Evolutionary conservation across 1,140 invertebrate genomes (phyloP).

Genomic region (Hestina assimilis): DNA sequence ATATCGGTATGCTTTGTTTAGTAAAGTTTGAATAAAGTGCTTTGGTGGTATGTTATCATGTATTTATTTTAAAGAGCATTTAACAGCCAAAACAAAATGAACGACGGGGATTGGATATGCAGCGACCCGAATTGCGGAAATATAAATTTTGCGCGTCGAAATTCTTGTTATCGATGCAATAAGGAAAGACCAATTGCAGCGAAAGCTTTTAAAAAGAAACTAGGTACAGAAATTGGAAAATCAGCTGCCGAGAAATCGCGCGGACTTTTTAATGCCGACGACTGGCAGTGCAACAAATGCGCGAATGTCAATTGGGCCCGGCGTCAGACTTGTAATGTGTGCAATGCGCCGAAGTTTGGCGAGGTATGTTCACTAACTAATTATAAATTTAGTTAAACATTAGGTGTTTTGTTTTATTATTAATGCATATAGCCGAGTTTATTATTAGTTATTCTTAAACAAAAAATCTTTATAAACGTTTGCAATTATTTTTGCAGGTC

Average conservation of each 20-base stretch:
- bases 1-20: constrained; percentile 29
- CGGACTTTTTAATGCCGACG: constrained; percentile 98
- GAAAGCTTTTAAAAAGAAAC: constrained; percentile 87
- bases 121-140: constrained; percentile 88
- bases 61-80: constrained; percentile 21
- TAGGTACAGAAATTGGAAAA: constrained; percentile 98
- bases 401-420: too few relatives aligned
- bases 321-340: constrained; percentile 97
- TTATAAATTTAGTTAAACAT: neutral
- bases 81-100: constrained; percentile 59
- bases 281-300: constrained; percentile 99
- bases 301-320: constrained; percentile 99
- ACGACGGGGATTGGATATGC: constrained; percentile 75
- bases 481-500: constrained; percentile 53
- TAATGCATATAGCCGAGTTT: too few relatives aligned
- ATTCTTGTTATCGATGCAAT: constrained; percentile 94
- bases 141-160: constrained; percentile 95
- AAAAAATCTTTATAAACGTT: too few relatives aligned
- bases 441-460: too few relatives aligned
- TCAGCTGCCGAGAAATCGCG: constrained; percentile 98
- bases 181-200: constrained; percentile 81
- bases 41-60: constrained; percentile 20
- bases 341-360: constrained; percentile 98
- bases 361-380: constrained; percentile 80
- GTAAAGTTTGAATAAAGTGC: constrained; percentile 25